Conservation (phyloP, 2,888 invertebrate species). For the Eurois occulta region DNA sequence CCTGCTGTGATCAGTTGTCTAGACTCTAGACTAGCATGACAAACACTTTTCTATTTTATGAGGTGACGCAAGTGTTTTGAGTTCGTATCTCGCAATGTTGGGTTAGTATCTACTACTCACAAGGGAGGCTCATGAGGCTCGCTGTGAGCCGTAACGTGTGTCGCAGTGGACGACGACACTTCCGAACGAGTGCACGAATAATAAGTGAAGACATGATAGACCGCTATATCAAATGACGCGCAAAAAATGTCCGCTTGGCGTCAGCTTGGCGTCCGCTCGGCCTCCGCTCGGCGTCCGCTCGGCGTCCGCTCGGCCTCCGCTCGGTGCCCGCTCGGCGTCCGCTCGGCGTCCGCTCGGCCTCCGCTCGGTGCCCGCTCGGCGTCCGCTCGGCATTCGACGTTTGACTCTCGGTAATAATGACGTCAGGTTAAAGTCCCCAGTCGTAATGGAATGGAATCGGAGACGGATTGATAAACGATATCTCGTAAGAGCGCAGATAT, state of each 20-base stretch:
- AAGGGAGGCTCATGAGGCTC: not conserved
- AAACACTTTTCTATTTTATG: constrained; percentile 2
- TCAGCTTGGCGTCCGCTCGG: not conserved
- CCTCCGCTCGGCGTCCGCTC: not conserved
- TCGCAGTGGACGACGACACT: not conserved
- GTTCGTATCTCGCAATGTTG: not conserved
- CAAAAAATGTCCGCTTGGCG: constrained; percentile 9
- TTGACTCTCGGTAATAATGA: constrained; percentile 50
- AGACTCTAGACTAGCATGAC: not conserved
- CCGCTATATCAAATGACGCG: constrained; percentile 17
- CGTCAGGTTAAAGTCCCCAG: constrained; percentile 51
- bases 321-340: not conserved
- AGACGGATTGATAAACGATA: constrained; percentile 60
- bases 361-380: too few relatives aligned
- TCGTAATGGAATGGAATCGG: constrained; percentile 59
- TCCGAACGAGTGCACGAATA: not conserved
- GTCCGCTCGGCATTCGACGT: not conserved
- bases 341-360: not conserved
- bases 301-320: constrained; percentile 10
- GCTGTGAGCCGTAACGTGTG: not conserved
- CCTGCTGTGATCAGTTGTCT: not conserved
- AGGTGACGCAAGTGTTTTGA: not conserved
- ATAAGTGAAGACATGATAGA: constrained; percentile 13
- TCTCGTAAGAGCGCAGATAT: constrained; percentile 51
- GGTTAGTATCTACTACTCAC: not conserved